phyloP scores from a whole-genome alignment of 2,797 vertebrate species.

The Macropus fuliginosus region DNA sequence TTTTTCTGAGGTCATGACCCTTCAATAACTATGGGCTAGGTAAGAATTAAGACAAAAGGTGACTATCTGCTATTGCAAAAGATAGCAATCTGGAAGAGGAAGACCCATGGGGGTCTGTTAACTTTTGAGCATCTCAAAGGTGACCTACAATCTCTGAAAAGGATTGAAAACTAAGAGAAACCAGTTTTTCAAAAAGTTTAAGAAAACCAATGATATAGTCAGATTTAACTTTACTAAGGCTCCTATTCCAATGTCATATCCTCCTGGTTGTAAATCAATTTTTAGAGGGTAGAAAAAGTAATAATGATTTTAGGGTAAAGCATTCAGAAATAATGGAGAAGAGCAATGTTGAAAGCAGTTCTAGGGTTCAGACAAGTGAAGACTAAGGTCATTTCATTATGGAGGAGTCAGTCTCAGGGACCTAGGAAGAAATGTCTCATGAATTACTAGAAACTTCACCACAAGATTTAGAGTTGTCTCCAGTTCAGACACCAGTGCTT shows the following conservation, averaged over 20 bases:
- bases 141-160: neutral
- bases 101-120: too few species aligned
- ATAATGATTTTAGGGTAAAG: neutral
- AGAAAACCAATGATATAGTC: neutral
- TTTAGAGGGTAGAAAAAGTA: neutral
- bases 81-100: too few species aligned
- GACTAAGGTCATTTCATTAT: neutral
- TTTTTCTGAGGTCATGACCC: neutral
- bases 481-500: neutral
- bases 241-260: neutral
- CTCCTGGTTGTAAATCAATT: neutral
- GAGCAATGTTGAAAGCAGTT: neutral
- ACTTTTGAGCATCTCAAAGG: neutral
- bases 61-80: neutral
- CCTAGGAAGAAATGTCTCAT: neutral
- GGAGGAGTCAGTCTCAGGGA: neutral
- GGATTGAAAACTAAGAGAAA: neutral
- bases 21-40: neutral
- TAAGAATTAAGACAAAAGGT: neutral
- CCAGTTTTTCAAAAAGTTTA: neutral
- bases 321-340: neutral
- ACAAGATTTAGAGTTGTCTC: neutral
- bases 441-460: neutral
- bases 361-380: neutral
- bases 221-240: neutral